Evolutionary conservation across 2,888 invertebrate species (phyloP).

Genomic region (Rhingia campestris): DNA sequence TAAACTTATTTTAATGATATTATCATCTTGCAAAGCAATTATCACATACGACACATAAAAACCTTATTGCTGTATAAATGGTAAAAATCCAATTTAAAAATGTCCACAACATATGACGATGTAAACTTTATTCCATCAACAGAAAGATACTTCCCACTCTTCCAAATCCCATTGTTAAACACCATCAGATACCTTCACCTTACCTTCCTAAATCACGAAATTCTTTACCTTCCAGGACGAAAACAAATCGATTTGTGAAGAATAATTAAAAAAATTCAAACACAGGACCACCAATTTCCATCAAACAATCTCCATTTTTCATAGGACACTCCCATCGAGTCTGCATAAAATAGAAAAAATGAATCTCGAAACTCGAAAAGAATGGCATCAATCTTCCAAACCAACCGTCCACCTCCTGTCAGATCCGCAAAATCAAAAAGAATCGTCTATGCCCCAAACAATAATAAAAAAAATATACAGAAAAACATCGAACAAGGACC

Average conservation of each 20-base stretch:
- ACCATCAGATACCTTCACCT: not conserved
- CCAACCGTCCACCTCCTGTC: slow-evolving; percentile 72
- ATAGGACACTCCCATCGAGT: slow-evolving; percentile 66
- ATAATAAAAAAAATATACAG: slow-evolving; percentile 5
- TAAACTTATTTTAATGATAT: no score
- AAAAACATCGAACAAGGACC: not conserved
- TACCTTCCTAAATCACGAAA: not conserved
- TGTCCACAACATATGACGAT: no score
- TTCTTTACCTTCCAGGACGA: not conserved
- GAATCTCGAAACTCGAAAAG: slow-evolving; percentile 63
- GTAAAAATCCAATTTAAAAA: no score
- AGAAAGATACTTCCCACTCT: no score
- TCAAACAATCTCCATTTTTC: slow-evolving; percentile 42
- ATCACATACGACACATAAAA: no score
- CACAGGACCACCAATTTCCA: slow-evolving; percentile 33
- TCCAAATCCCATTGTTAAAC: not conserved
- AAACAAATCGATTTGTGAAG: slow-evolving; percentile 16
- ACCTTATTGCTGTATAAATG: no score
- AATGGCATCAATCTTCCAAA: slow-evolving; percentile 71
- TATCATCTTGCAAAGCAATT: no score
- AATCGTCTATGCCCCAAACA: slow-evolving; percentile 29
- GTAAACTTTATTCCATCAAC: no score
- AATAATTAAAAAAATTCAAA: slow-evolving; percentile 25
- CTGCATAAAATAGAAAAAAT: slow-evolving; percentile 33
- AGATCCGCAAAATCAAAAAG: slow-evolving; percentile 67